A percentile compares a stretch with the other conserved stretches of the same genome.
phyloP scores from a whole-genome alignment of 2,113 vertebrate species.

The Ageneiosus marmoratus region DNA sequence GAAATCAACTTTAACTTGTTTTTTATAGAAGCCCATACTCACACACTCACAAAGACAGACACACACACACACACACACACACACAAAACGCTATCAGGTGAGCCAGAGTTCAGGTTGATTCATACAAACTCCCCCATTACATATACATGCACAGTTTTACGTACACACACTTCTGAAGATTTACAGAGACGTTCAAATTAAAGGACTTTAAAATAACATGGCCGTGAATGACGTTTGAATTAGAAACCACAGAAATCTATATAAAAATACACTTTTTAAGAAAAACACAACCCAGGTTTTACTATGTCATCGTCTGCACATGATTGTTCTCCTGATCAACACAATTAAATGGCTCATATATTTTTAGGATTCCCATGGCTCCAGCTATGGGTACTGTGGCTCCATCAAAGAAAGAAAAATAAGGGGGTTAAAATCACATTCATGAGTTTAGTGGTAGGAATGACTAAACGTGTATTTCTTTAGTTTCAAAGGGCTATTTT shows the following conservation, averaged over 20 bases:
- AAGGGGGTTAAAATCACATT: constrained; percentile 47
- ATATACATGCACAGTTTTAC: background rate
- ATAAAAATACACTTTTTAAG: constrained; percentile 47
- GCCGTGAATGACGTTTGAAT: constrained; percentile 60
- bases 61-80: background rate
- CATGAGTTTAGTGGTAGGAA: constrained; percentile 54
- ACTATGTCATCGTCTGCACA: constrained; percentile 29
- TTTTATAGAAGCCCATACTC: constrained; percentile 1
- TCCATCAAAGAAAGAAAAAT: constrained; percentile 46
- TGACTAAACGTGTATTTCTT: constrained; percentile 41
- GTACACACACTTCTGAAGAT: constrained; percentile 27
- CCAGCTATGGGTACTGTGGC: constrained; percentile 35
- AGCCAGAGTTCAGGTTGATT: constrained; percentile 24
- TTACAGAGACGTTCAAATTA: constrained; percentile 45
- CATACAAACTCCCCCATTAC: constrained; percentile 2
- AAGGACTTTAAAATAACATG: constrained; percentile 33
- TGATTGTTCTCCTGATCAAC: constrained; percentile 45
- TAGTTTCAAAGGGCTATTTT: constrained; percentile 5
- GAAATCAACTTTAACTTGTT: background rate
- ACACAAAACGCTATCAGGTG: background rate
- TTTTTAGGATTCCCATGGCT: constrained; percentile 50
- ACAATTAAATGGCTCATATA: constrained; percentile 57
- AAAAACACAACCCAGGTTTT: constrained; percentile 44
- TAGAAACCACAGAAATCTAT: constrained; percentile 50
- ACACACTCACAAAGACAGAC: background rate